Evolutionary conservation across 2,888 invertebrate genomes (phyloP), one percentile per base, ranked within the genome.

Genomic region (Ptychoptera contaminata): DNA sequence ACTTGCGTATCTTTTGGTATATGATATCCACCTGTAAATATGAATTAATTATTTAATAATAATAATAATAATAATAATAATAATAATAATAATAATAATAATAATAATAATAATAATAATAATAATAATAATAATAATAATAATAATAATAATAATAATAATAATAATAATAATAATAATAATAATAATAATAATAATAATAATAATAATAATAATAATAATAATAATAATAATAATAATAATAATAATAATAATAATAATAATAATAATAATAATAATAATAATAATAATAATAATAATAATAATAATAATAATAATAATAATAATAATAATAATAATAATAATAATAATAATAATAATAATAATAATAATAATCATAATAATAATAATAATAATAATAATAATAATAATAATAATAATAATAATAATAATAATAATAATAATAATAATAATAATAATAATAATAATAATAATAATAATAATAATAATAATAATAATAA

Each of bases 1-100:
- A 42, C 15, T 9, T 9, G 10, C 8, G 34, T 6, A 11, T 42
- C 15, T 10, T 42, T 42, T 16, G 42, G 42, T 31, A 42, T 42
- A 16, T 32, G 31, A 34, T 42, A 42, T 35, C 42, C 42, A 32
- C n/a, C 42, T 42, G 12, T 12, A 4, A 14, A n/a, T n/a, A n/a
- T n/a, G n/a, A n/a, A n/a, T n/a, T n/a, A n/a, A n/a, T n/a, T n/a
- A n/a, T n/a, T n/a, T 35, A 14, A 12, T n/a, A 35, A 14, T 14
- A 35, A 14, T 14, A 14, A 35, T 35, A 14, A 35, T 35, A 14
- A 12, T 12, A 35, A 35, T 12, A 14, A 35, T 5, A 35, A 12
- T n/a, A n/a, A 14, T 35, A 14, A 12, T n/a, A 35, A 14, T 14
- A 35, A 14, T 14, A 14, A 35, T 35, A 14, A 35, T 35, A 14